Base-by-base conservation (phyloP, 2,797 vertebrate species). In the Amblyopsis hoosieri region DNA sequence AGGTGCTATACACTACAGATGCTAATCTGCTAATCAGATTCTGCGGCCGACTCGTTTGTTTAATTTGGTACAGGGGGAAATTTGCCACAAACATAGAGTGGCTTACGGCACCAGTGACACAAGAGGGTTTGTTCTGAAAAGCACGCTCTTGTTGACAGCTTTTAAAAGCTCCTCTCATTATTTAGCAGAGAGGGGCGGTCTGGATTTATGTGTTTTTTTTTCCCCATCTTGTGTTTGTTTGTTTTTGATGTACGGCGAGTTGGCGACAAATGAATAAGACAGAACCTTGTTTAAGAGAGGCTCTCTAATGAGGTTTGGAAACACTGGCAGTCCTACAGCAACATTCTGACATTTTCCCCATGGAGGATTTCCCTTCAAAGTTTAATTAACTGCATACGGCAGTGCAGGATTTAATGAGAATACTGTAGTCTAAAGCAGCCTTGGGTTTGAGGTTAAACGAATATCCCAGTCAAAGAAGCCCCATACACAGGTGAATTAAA, bases 21-120 rank as follows among this genome's bases (percentile, higher is more conserved):
- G 29, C 70, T 75, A 69, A 79, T 79, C 69, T 58, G 66, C 55
- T 67, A 64, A 72, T 73, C 63, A 73, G 64, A 75, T 66, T 60
- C 53, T 37, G 59, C 54, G 61, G 52, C 53, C 13, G 50, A 51
- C 42, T 68, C 60, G 17, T 58, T 47, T 67, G 67, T 67, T 71
- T 60, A 54, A 78, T 73, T 62, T 67, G 67, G 64, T 61, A 45
- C 14, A 15, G 52, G 59, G 46, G 55, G 42, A 66, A 13, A 66
- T 63, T 49, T 53, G 53, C 50, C 66, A 54, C 70, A 77, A 73
- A 61, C 61, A 67, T 11, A 1, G 33, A 53, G 70, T 60, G n/a
- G 59, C 47, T 61, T n/a, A 67, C 60, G 46, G 60, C 31, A 10
- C 19, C 45, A 45, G 66, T 66, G 61, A 67, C 17, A 47, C 11